These are phyloP conservation scores for Tragelaphus buxtoni DNA, from an alignment of 2,113 vertebrate species.

Conservation along the genomic window DNA sequence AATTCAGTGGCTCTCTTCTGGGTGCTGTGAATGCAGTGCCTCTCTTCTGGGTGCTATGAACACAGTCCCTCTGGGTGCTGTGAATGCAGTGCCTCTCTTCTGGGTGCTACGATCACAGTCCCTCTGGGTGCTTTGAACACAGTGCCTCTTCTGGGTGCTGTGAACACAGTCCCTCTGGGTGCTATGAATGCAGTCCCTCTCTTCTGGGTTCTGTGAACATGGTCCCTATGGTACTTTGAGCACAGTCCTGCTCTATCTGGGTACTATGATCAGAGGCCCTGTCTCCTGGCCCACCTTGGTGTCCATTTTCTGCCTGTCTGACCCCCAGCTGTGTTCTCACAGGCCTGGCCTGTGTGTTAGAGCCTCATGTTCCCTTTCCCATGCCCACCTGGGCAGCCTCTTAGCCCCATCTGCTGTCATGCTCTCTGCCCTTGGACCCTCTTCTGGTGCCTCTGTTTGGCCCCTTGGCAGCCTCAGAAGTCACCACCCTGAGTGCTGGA, in stretches of 20 bases:
- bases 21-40: neutral
- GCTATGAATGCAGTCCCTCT: neutral
- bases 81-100: no score
- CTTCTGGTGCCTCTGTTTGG: neutral
- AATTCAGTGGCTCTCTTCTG: neutral
- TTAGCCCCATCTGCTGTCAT: neutral
- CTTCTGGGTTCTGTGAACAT: neutral
- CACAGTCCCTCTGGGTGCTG: neutral
- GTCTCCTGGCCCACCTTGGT: neutral
- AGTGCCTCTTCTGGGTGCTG: no score
- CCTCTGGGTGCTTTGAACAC: no score
- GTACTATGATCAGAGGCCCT: neutral
- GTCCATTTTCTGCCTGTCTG: neutral
- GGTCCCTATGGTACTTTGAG: neutral
- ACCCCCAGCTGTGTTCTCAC: neutral
- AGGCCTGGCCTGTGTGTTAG: neutral
- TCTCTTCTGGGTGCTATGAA: neutral
- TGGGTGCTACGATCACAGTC: no score
- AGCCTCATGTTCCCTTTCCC: neutral
- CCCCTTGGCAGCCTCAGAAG: neutral
- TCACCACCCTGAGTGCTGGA: neutral
- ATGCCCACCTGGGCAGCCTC: neutral
- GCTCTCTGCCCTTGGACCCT: neutral
- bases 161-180: no score
- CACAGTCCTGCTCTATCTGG: neutral